These are phyloP conservation scores for Tiliacea aurago DNA, from an alignment of 2,888 invertebrate species.

Conservation along the genomic window DNA sequence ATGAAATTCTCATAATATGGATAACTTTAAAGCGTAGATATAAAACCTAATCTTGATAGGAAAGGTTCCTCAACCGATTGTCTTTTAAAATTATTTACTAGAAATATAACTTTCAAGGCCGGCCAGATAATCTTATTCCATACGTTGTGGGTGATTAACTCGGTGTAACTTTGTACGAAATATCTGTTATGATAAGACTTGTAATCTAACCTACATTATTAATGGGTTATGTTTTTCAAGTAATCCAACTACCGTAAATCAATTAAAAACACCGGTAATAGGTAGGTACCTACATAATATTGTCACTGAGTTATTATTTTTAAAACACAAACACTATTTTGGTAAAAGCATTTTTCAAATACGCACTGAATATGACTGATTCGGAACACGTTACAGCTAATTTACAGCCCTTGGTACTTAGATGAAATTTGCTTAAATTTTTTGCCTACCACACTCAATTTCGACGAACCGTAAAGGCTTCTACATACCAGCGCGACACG, in stretches of 20 bases:
- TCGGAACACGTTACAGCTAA: neutral
- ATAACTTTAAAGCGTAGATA: neutral
- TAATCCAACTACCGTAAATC: neutral
- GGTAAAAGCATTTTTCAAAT: neutral
- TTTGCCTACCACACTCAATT: no score
- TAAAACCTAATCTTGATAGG: neutral
- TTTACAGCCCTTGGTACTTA: neutral
- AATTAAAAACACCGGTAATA: neutral
- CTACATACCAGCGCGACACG: no score
- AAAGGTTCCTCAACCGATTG: slow-evolving; percentile 18
- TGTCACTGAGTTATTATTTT: neutral
- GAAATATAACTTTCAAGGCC: slow-evolving; percentile 41
- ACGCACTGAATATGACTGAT: neutral
- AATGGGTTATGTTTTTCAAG: slow-evolving; percentile 3
- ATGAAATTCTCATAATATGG: neutral
- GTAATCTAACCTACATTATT: slow-evolving; percentile 14
- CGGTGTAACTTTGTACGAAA: slow-evolving; percentile 43
- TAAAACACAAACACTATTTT: neutral
- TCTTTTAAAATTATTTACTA: slow-evolving; percentile 26
- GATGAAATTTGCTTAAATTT: neutral
- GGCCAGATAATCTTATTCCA: slow-evolving; percentile 47
- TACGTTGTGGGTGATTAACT: slow-evolving; percentile 48
- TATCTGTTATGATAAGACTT: slow-evolving; percentile 31
- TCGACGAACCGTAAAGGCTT: no score
- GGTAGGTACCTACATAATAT: neutral